Base-by-base conservation (phyloP, 1,140 invertebrate species). In the Rhagoletis zephyria region DNA sequence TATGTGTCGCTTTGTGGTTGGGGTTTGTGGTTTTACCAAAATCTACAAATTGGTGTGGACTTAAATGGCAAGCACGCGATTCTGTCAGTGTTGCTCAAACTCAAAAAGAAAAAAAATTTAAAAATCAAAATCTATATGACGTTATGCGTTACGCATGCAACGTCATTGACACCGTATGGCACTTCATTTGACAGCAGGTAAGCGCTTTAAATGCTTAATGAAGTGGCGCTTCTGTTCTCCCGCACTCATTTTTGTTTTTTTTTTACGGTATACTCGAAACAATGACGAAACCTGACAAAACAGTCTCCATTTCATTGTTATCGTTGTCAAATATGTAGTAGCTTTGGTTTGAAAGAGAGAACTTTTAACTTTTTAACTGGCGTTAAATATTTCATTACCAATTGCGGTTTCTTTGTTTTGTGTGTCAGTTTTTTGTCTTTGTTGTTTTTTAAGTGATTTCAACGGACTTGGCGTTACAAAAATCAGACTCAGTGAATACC, bases 301-400 rank as follows among this genome's bases (percentile, higher is more conserved):
- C 74, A 81, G 45, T 56, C 48, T 56, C 4, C 74, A 51, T 51
- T 51, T 51, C 70, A 77, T 77, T 77, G 45, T 77, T 81, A 9
- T 9, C 5, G 9, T 81, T 81, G 74, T 59, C 51, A 81, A 81
- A 81, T 42, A 30, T 30, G 30, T 30, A 30, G 30, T 30, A 56
- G n/a, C 16, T 81, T 51, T 56, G 74, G 48, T 56, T 74, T 81
- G 74, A 81, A 81, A 48, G 74, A n/a, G 48, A 51, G n/a, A 81
- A 81, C 74, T 81, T 81, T 81, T 81, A 81, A 81, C 74, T 81
- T 81, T 81, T 81, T 81, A 81, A 81, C 74, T 81, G 45, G 7
- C 30, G 74, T 19, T 81, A 81, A 81, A 81, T 81, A 81, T 81
- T 81, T 81, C 74, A 81, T 81, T 14, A 81, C 16, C 74, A 81